Percentiles rank a stretch among this genome's conserved stretches.
Evolutionary conservation across 2,888 invertebrate genomes (phyloP).

Genomic region (Andricus curvator): DNA sequence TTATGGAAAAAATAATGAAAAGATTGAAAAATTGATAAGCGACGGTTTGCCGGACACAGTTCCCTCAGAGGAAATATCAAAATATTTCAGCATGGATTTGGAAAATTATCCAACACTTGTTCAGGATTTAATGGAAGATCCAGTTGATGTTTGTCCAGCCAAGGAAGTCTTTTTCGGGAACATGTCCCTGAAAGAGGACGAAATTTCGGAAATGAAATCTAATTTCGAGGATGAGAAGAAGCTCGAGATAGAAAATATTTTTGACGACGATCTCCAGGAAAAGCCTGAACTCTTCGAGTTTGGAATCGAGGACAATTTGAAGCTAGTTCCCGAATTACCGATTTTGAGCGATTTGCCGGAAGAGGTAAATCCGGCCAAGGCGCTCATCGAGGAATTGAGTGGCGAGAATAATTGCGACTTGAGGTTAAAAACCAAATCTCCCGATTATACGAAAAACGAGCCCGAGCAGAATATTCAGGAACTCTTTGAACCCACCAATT

Average conservation of each 20-base stretch:
- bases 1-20: slow-evolving; percentile 14
- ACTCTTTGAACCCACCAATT: slow-evolving; percentile 42
- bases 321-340: background rate
- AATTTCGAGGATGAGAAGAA: slow-evolving; percentile 41
- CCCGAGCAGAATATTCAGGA: slow-evolving; percentile 22
- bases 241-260: slow-evolving; percentile 41
- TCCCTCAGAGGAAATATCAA: slow-evolving; percentile 55
- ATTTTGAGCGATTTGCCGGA: slow-evolving; percentile 10
- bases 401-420: background rate
- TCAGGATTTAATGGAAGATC: slow-evolving; percentile 18
- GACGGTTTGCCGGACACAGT: slow-evolving; percentile 59
- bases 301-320: slow-evolving; percentile 18
- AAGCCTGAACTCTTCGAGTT: slow-evolving; percentile 16
- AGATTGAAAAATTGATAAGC: slow-evolving; percentile 33
- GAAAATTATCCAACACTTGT: slow-evolving; percentile 27
- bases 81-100: slow-evolving; percentile 50
- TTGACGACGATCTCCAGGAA: background rate
- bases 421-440: background rate
- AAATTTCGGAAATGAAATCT: slow-evolving; percentile 43
- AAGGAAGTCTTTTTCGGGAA: slow-evolving; percentile 46
- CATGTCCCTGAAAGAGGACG: slow-evolving; percentile 29
- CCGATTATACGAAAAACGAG: background rate
- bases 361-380: too few species aligned
- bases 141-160: slow-evolving; percentile 25
- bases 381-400: background rate